Percentiles rank a stretch among this genome's conserved stretches.
phyloP scores from a whole-genome alignment of 2,888 invertebrate species.

The Torymus texanus region DNA sequence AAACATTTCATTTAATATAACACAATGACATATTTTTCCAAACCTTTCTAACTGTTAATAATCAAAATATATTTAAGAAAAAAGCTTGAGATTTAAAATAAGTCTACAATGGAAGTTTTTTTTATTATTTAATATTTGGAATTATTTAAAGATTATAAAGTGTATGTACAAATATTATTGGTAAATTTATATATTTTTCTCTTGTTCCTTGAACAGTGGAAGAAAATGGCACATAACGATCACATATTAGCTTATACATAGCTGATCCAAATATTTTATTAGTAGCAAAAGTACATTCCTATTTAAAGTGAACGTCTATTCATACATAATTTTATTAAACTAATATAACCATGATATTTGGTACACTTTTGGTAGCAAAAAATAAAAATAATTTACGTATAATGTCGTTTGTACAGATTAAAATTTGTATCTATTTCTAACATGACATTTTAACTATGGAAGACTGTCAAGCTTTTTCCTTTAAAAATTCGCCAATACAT shows the following conservation, averaged over 20 bases:
- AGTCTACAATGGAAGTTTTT: slow-evolving; percentile 21
- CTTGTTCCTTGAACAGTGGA: slow-evolving; percentile 13
- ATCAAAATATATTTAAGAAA: slow-evolving; percentile 24
- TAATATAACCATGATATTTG: too few relatives aligned
- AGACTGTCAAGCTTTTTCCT: slow-evolving; percentile 51
- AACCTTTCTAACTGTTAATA: slow-evolving; percentile 15
- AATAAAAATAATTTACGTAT: not conserved
- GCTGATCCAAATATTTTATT: too few relatives aligned
- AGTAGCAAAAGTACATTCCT: too few relatives aligned
- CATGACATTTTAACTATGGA: slow-evolving; percentile 24
- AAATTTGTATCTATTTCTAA: not conserved
- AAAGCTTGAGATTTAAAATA: slow-evolving; percentile 46
- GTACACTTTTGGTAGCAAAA: too few relatives aligned
- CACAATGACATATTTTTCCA: not conserved
- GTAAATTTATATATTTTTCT: not conserved
- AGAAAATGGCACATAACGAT: slow-evolving; percentile 27
- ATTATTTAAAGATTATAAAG: not conserved
- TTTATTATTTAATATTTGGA: not conserved
- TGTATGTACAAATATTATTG: slow-evolving; percentile 13
- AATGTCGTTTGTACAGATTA: not conserved
- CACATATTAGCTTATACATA: slow-evolving; percentile 6
- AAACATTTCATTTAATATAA: not conserved
- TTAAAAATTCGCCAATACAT: slow-evolving; percentile 9
- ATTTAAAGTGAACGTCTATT: too few relatives aligned
- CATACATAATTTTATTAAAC: too few relatives aligned